A percentile compares a stretch with the other conserved stretches of the same genome.
These are phyloP conservation scores for Pimpla rufipes DNA, from an alignment of 2,888 invertebrate species.

Conservation along the genomic window DNA sequence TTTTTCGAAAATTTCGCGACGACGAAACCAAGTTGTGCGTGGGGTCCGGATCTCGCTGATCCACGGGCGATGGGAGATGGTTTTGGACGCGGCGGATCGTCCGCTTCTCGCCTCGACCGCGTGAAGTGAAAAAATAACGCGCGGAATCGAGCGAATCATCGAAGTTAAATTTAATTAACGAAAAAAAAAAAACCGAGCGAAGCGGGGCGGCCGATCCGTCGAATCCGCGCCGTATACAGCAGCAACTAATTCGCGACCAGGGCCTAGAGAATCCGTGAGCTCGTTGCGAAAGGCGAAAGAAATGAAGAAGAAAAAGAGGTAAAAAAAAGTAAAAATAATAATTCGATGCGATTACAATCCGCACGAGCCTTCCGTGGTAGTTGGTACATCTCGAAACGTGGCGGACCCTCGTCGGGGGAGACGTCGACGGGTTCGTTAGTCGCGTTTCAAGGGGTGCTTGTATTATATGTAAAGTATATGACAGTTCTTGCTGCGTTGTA, in stretches of 20 bases:
- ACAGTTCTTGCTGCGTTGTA: constrained; percentile 85
- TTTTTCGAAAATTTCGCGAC: constrained; percentile 45
- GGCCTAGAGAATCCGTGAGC: constrained; percentile 68
- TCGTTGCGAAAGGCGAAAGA: constrained; percentile 48
- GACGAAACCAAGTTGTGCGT: constrained; percentile 52
- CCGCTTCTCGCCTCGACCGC: not conserved
- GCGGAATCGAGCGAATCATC: not conserved
- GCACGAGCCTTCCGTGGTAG: constrained; percentile 65
- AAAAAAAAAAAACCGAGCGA: constrained; percentile 5
- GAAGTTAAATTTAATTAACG: not conserved
- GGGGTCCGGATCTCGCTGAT: constrained; percentile 53
- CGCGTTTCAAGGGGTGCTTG: constrained; percentile 77
- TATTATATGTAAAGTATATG: constrained; percentile 85
- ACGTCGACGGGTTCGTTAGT: constrained; percentile 12
- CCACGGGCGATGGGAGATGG: constrained; percentile 30
- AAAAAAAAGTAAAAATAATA: constrained; percentile 33
- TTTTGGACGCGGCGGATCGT: constrained; percentile 31
- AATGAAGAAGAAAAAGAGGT: constrained; percentile 31
- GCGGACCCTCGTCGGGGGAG: constrained; percentile 51
- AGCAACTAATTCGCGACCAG: constrained; percentile 64
- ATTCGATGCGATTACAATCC: constrained; percentile 52
- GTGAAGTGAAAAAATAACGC: not conserved
- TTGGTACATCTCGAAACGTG: constrained; percentile 67
- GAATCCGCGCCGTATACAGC: constrained; percentile 6
- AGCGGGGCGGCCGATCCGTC: constrained; percentile 28